Conservation (phyloP, 2,888 invertebrate species). For the Oxystoma pomonae region DNA sequence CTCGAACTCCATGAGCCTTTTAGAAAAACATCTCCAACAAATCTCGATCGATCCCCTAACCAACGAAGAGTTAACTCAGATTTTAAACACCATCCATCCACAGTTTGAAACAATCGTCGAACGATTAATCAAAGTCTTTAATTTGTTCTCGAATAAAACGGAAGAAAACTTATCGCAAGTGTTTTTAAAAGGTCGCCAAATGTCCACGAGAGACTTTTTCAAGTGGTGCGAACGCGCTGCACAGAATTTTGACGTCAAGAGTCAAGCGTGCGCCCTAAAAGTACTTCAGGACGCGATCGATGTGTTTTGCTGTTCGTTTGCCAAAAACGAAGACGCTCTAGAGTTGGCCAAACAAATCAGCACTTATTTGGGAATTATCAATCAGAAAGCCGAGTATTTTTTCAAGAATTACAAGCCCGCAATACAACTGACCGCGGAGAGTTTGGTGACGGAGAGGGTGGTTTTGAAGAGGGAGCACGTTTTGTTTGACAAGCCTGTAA, state of each 20-base stretch:
- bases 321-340: constrained; percentile 61
- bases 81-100: constrained; percentile 67
- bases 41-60: constrained; percentile 78
- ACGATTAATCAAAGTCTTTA: constrained; percentile 78
- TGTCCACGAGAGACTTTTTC: constrained; percentile 83
- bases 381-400: constrained; percentile 77
- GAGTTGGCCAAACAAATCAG: constrained; percentile 71
- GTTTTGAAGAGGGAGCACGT: constrained; percentile 42
- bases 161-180: constrained; percentile 33
- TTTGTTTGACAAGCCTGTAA: constrained; percentile 24
- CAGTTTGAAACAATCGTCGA: constrained; percentile 66
- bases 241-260: constrained; percentile 68
- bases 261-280: constrained; percentile 62
- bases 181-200: constrained; percentile 55
- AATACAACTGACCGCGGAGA: constrained; percentile 55
- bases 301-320: constrained; percentile 79
- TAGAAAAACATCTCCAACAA: constrained; percentile 80
- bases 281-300: constrained; percentile 88
- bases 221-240: constrained; percentile 85
- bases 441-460: constrained; percentile 70
- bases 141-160: constrained; percentile 64
- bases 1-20: constrained; percentile 60
- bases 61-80: constrained; percentile 66
- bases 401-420: constrained; percentile 75
- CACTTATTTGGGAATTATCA: constrained; percentile 75